Evolutionary conservation across 2,797 vertebrate genomes (phyloP).

Genomic region (Ctenopoma multispine): DNA sequence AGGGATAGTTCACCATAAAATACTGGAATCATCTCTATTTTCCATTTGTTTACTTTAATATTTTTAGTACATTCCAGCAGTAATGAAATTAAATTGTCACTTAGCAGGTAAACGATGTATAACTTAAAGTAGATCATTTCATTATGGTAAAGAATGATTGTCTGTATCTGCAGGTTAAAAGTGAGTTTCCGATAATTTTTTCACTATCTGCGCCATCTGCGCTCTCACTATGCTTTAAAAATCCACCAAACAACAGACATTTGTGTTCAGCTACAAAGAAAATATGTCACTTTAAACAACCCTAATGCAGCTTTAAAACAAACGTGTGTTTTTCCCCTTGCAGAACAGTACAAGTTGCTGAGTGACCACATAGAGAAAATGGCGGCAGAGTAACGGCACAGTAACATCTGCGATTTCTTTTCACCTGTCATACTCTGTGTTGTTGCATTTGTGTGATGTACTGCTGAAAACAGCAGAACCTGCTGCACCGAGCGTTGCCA

Average conservation of each 20-base stretch:
- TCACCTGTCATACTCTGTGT: background rate
- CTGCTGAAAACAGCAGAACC: slow-evolving; percentile 7
- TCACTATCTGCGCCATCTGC: too few relatives aligned
- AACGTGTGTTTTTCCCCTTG: slow-evolving; percentile 27
- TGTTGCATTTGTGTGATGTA: slow-evolving; percentile 16
- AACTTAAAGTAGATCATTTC: too few relatives aligned
- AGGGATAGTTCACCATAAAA: background rate
- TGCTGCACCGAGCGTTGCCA: slow-evolving; percentile 35
- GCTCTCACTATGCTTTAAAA: too few relatives aligned
- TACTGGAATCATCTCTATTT: background rate
- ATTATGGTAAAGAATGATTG: background rate
- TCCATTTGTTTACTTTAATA: background rate
- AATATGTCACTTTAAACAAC: background rate
- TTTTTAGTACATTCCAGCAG: background rate
- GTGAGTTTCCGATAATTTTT: background rate
- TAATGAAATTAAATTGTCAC: too few relatives aligned
- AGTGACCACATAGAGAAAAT: slow-evolving; percentile 96
- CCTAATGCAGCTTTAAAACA: background rate
- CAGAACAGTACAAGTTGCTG: slow-evolving; percentile 97
- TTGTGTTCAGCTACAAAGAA: background rate
- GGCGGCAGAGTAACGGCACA: slow-evolving; percentile 86
- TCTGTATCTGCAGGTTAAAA: background rate
- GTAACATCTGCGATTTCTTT: slow-evolving; percentile 17
- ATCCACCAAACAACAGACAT: too few relatives aligned
- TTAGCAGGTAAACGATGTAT: too few relatives aligned